Conservation (phyloP, 2,888 invertebrate genomes). For the Cremastinae sp. region DNA sequence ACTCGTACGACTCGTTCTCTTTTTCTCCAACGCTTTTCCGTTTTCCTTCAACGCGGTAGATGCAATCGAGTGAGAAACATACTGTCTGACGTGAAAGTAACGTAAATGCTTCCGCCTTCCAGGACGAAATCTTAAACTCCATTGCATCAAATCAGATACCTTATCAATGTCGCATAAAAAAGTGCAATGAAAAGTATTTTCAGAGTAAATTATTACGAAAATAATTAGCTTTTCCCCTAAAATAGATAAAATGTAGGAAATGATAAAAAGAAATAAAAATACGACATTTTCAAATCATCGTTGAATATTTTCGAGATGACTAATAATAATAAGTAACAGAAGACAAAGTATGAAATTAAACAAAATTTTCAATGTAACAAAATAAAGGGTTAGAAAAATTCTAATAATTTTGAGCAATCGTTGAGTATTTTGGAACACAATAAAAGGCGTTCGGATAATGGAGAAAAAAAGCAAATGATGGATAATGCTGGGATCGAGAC, state of each 20-base stretch:
- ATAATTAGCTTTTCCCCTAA: background rate
- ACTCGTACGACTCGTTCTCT: background rate
- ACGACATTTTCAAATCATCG: too few relatives aligned
- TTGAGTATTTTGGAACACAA: too few relatives aligned
- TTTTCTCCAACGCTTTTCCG: constrained; percentile 5
- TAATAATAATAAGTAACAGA: too few relatives aligned
- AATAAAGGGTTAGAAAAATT: too few relatives aligned
- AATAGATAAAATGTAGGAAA: too few relatives aligned
- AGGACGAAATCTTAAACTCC: constrained; percentile 24
- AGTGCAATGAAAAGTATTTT: background rate
- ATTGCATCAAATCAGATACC: constrained; percentile 32
- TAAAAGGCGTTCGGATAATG: too few relatives aligned
- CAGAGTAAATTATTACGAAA: background rate
- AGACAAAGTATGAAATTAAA: too few relatives aligned
- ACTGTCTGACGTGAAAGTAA: constrained; percentile 41
- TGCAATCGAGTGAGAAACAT: constrained; percentile 48
- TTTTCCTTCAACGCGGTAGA: constrained; percentile 20
- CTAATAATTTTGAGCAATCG: too few relatives aligned
- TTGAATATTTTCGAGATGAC: too few relatives aligned
- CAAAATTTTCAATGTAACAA: too few relatives aligned
- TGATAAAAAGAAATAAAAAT: too few relatives aligned
- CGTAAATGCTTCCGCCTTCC: constrained; percentile 25
- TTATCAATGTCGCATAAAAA: background rate
- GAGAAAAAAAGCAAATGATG: too few relatives aligned
- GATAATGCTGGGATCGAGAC: constrained; percentile 8